These are phyloP conservation scores for Eumaeus atala DNA, from an alignment of 1,140 invertebrate genomes.

Conservation along the genomic window DNA sequence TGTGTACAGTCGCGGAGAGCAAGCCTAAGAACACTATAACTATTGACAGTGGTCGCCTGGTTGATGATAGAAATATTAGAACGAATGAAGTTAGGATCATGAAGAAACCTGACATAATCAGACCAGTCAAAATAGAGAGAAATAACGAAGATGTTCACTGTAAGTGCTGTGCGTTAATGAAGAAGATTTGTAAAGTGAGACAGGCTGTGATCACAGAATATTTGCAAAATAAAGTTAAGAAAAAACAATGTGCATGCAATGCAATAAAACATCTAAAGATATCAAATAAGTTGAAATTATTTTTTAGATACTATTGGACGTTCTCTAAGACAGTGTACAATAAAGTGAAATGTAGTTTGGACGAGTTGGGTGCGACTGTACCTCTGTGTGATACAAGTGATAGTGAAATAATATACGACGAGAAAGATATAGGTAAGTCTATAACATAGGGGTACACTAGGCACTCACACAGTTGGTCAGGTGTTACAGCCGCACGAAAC, in stretches of 20 bases:
- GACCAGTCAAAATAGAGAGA: background rate
- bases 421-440: conserved; percentile 12
- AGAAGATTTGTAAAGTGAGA: conserved; percentile 35
- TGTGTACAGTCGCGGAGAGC: background rate
- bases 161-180: conserved; percentile 40
- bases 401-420: conserved; percentile 15
- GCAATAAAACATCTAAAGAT: conserved; percentile 34
- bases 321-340: conserved; percentile 24
- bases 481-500: no score
- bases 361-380: background rate
- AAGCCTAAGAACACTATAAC: background rate
- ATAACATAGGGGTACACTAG: no score
- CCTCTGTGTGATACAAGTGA: background rate
- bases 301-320: conserved; percentile 37
- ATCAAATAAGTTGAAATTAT: conserved; percentile 41
- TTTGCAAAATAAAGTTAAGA: conserved; percentile 26
- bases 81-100: background rate
- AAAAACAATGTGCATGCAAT: conserved; percentile 32
- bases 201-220: conserved; percentile 46
- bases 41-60: background rate
- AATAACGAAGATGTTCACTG: conserved; percentile 30
- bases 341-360: conserved; percentile 22
- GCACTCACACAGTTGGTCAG: no score
- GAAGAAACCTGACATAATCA: background rate
- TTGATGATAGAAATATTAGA: background rate